Evolutionary conservation across 1,140 invertebrate genomes (phyloP).

Genomic region (Habropoda laboriosa): DNA sequence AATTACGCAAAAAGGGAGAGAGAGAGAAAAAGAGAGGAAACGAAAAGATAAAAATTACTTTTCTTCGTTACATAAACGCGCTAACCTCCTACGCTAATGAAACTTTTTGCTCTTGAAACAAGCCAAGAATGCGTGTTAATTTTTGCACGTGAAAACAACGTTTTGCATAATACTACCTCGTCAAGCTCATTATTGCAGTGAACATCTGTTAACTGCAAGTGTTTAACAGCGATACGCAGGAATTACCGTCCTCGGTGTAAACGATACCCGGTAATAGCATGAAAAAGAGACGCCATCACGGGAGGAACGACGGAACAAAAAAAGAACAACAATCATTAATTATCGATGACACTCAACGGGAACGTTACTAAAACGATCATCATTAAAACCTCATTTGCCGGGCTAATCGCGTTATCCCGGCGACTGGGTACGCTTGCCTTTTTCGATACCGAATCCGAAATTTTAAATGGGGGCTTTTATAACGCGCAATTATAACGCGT

Average conservation of each 20-base stretch:
- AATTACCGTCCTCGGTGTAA: not conserved
- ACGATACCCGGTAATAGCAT: not conserved
- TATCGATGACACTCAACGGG: constrained; percentile 11
- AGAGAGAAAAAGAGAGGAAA: too few relatives aligned
- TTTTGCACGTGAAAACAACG: not conserved
- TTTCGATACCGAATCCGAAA: constrained; percentile 43
- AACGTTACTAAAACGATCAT: constrained; percentile 42
- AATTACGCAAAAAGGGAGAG: too few relatives aligned
- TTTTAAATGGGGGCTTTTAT: constrained; percentile 46
- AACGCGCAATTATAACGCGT: constrained; percentile 46
- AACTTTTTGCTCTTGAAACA: not conserved
- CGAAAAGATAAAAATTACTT: too few relatives aligned
- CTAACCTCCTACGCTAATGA: not conserved
- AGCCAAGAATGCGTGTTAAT: not conserved
- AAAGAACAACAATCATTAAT: constrained; percentile 20
- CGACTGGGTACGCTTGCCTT: constrained; percentile 19
- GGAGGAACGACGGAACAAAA: not conserved
- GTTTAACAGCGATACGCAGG: not conserved
- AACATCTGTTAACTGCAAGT: not conserved
- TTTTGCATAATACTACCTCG: not conserved
- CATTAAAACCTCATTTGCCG: constrained; percentile 41
- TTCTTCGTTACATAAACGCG: not conserved
- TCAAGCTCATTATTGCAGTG: not conserved
- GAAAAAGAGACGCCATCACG: not conserved
- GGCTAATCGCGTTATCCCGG: constrained; percentile 32